Conservation (phyloP, 1,140 invertebrate genomes). For the Leptinotarsa lineolata region DNA sequence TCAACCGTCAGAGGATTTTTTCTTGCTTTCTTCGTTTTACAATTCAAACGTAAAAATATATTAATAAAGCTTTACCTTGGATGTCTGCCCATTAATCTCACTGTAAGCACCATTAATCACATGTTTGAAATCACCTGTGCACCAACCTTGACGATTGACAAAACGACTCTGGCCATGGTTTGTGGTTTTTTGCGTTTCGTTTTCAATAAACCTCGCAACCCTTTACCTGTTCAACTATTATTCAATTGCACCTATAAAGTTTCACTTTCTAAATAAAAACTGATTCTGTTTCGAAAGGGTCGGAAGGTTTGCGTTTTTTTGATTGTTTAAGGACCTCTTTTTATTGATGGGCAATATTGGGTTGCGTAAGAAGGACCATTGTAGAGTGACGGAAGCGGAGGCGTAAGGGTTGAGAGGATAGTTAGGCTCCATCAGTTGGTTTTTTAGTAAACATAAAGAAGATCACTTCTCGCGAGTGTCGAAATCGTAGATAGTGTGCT, state of each 20-base stretch:
- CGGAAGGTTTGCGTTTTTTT: not conserved
- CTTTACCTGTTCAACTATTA: constrained; percentile 39
- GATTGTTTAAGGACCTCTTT: not conserved
- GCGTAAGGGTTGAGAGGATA: not conserved
- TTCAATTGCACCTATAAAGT: constrained; percentile 47
- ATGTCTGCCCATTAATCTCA: constrained; percentile 9
- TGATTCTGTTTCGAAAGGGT: not conserved
- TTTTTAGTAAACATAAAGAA: not conserved
- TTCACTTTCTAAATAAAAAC: constrained; percentile 42
- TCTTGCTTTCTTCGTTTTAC: too few relatives aligned
- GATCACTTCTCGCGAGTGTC: not conserved
- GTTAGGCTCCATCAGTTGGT: not conserved
- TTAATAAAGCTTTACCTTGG: constrained; percentile 1
- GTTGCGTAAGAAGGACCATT: constrained; percentile 5
- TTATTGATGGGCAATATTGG: constrained; percentile 5
- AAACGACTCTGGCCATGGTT: constrained; percentile 45
- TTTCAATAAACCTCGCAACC: constrained; percentile 35
- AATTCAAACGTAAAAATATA: too few relatives aligned
- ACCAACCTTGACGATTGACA: constrained; percentile 41
- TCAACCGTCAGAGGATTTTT: too few relatives aligned
- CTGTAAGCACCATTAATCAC: not conserved
- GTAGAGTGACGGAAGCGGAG: not conserved
- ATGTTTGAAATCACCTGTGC: constrained; percentile 33
- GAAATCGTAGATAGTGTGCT: too few relatives aligned
- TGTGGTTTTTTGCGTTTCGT: constrained; percentile 45